Conservation (phyloP, 2,113 vertebrate species). For the Thalassarche chlororhynchos region DNA sequence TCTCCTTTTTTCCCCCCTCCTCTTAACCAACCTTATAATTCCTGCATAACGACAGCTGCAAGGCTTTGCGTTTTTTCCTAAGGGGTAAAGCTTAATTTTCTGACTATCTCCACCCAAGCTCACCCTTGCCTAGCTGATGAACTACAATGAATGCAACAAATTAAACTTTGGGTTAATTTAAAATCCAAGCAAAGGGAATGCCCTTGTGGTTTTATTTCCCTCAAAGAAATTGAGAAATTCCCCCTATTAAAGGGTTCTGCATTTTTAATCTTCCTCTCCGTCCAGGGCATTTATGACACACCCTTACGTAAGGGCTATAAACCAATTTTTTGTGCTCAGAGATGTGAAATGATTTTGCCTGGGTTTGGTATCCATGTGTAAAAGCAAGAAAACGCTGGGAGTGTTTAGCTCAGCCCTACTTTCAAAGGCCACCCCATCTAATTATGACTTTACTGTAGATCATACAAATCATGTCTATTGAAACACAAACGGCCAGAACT, state of each 20-base stretch:
- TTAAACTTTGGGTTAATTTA: neutral
- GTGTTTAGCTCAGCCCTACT: neutral
- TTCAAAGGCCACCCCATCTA: neutral
- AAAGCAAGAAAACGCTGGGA: neutral
- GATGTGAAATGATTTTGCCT: neutral
- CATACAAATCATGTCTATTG: neutral
- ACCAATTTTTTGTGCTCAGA: neutral
- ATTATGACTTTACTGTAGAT: neutral
- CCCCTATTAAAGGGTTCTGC: neutral
- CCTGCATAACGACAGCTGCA: accelerated
- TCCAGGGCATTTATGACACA: neutral
- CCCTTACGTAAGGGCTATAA: neutral
- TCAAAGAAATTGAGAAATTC: neutral
- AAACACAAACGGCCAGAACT: neutral
- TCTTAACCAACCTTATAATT: neutral
- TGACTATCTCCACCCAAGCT: neutral
- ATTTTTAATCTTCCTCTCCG: neutral
- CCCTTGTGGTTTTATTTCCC: neutral
- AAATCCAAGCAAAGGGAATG: neutral
- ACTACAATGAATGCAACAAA: neutral
- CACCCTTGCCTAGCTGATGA: neutral
- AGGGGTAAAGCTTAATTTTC: neutral
- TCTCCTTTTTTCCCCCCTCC: accelerated
- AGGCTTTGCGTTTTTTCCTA: neutral
- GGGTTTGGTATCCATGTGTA: neutral